Conservation (phyloP, 1,140 invertebrate genomes). For the Drosophila pruinosa region DNA sequence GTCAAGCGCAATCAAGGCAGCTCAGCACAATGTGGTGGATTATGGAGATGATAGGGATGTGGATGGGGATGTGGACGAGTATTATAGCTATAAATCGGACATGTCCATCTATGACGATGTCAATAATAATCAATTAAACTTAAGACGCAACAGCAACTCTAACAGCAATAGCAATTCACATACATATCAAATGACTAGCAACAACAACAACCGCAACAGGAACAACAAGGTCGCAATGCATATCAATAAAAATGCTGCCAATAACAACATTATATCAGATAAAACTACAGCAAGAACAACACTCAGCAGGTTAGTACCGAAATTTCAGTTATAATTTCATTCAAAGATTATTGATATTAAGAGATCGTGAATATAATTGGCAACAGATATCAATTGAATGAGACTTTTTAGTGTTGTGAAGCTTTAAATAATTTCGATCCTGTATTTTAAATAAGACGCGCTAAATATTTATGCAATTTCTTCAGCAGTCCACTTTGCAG, state of each 20-base stretch:
- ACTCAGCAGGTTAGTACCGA: slow-evolving; percentile 44
- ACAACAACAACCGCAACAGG: slow-evolving; percentile 27
- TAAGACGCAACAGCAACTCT: slow-evolving; percentile 60
- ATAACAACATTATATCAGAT: slow-evolving; percentile 60
- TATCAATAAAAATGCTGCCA: slow-evolving; percentile 52
- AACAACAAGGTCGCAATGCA: slow-evolving; percentile 51
- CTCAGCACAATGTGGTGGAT: slow-evolving; percentile 28
- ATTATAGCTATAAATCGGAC: slow-evolving; percentile 66
- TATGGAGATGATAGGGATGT: slow-evolving; percentile 24
- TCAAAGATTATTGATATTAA: no score
- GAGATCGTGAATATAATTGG: no score
- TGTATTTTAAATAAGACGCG: no score
- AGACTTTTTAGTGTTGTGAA: no score
- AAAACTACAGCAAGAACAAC: slow-evolving; percentile 10
- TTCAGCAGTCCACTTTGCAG: slow-evolving; percentile 81
- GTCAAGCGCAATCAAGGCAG: slow-evolving; percentile 24
- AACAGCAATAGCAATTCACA: slow-evolving; percentile 57
- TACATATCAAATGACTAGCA: slow-evolving; percentile 77
- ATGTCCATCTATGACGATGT: slow-evolving; percentile 80
- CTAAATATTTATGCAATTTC: no score
- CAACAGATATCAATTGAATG: no score
- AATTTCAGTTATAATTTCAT: neutral
- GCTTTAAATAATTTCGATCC: no score
- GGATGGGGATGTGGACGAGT: slow-evolving; percentile 50
- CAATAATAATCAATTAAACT: slow-evolving; percentile 82